Evolutionary conservation across 2,797 vertebrate species (phyloP).

Genomic region (Myiothlypis chrysogaster): DNA sequence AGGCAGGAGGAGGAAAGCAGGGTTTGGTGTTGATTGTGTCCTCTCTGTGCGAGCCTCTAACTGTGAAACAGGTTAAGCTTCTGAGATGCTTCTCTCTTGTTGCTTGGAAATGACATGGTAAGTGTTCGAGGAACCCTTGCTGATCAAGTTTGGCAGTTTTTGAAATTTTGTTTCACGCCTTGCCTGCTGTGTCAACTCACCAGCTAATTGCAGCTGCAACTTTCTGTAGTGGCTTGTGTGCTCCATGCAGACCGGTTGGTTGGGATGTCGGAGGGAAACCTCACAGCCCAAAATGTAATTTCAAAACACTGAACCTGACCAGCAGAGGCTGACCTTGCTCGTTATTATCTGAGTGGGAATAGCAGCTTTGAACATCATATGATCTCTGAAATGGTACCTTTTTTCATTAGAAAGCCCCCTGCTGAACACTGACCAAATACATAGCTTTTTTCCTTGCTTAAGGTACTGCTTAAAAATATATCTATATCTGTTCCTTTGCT

Average conservation of each 20-base stretch:
- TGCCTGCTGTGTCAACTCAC: slow-evolving; percentile 62
- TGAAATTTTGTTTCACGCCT: slow-evolving; percentile 67
- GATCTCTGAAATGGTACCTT: slow-evolving; percentile 68
- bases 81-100: background rate
- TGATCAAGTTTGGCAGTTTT: slow-evolving; percentile 65
- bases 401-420: slow-evolving; percentile 73
- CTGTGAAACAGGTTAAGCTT: slow-evolving; percentile 37
- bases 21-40: background rate
- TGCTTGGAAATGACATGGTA: slow-evolving; percentile 53
- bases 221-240: slow-evolving; percentile 10
- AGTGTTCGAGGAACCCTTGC: slow-evolving; percentile 10
- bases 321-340: slow-evolving; percentile 71
- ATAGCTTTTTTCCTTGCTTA: slow-evolving; percentile 54
- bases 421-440: slow-evolving; percentile 70
- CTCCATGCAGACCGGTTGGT: background rate
- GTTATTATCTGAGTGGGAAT: slow-evolving; percentile 73
- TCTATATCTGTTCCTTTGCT: slow-evolving; percentile 28
- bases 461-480: slow-evolving; percentile 63
- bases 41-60: background rate
- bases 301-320: slow-evolving; percentile 71
- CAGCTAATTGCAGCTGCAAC: slow-evolving; percentile 62
- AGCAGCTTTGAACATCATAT: slow-evolving; percentile 73
- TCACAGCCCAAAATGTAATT: slow-evolving; percentile 69
- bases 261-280: slow-evolving; percentile 43
- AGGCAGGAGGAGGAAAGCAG: background rate